phyloP scores from a whole-genome alignment of 1,140 invertebrate species.

The Aporrectodea caliginosa region DNA sequence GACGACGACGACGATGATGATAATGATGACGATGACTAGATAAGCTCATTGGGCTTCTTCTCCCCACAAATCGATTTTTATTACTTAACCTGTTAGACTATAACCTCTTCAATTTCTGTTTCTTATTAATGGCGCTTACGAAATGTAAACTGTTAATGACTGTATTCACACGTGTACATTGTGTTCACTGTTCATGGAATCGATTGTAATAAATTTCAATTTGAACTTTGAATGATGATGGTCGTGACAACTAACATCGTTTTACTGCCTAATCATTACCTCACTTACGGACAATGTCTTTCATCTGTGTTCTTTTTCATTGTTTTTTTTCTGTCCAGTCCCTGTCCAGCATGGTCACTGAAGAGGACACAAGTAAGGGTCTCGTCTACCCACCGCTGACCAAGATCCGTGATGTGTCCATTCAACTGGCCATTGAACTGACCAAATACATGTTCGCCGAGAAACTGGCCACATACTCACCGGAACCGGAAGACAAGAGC shows the following conservation, averaged over 20 bases:
- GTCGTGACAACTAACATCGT: not conserved
- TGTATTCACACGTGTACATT: too few relatives aligned
- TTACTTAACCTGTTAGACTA: too few relatives aligned
- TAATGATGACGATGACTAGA: too few relatives aligned
- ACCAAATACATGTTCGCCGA: conserved; percentile 32
- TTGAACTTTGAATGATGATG: not conserved
- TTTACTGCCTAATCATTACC: not conserved
- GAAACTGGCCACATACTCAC: conserved; percentile 56
- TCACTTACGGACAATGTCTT: not conserved
- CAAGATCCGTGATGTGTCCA: conserved; percentile 76
- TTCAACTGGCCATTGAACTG: conserved; percentile 53
- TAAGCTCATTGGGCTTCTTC: too few relatives aligned
- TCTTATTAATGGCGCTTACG: too few relatives aligned
- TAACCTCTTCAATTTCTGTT: too few relatives aligned
- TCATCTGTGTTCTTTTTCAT: not conserved
- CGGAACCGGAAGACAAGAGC: conserved; percentile 59
- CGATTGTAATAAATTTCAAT: not conserved
- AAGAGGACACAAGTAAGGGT: conserved; percentile 73
- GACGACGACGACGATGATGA: too few relatives aligned
- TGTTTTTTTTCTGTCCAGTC: conserved; percentile 45
- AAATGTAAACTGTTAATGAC: too few relatives aligned
- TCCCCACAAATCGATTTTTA: too few relatives aligned
- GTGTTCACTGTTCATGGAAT: too few relatives aligned
- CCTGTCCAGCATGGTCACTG: conserved; percentile 72
- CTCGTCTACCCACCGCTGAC: conserved; percentile 83